These are phyloP conservation scores for Ganaspis brasiliensis DNA, from an alignment of 2,888 invertebrate species.

Conservation along the genomic window DNA sequence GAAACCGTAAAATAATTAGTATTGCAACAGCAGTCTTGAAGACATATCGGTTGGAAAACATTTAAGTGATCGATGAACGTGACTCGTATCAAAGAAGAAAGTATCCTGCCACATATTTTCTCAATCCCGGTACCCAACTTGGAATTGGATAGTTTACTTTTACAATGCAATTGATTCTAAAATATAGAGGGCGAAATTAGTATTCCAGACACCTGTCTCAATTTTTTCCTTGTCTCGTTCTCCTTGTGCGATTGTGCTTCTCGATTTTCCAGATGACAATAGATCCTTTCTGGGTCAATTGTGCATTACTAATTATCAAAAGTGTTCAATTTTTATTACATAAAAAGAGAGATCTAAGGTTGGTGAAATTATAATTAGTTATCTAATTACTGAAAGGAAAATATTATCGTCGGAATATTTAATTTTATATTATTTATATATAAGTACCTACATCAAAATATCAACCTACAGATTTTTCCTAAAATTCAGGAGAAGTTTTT, in stretches of 20 bases:
- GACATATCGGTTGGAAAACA: slow-evolving; percentile 27
- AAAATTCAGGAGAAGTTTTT: too few species aligned
- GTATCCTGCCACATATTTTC: slow-evolving; percentile 28
- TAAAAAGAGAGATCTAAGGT: too few species aligned
- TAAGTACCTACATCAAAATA: too few species aligned
- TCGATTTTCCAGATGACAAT: slow-evolving; percentile 17
- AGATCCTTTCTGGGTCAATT: slow-evolving; percentile 26
- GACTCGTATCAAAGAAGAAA: slow-evolving; percentile 43
- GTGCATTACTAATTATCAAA: too few species aligned
- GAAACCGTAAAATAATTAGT: slow-evolving; percentile 29
- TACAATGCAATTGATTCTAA: slow-evolving; percentile 32
- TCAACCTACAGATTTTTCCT: too few species aligned
- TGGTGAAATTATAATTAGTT: too few species aligned
- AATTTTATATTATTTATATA: too few species aligned
- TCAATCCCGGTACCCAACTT: slow-evolving; percentile 27
- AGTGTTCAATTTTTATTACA: too few species aligned
- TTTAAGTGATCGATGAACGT: slow-evolving; percentile 33
- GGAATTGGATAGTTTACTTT: slow-evolving; percentile 28
- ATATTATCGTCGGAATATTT: too few species aligned
- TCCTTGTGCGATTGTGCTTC: slow-evolving; percentile 13
- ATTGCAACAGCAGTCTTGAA: slow-evolving; percentile 26
- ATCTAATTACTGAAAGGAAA: too few species aligned
- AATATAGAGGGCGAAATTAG: slow-evolving; percentile 31
- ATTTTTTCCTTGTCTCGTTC: slow-evolving; percentile 17
- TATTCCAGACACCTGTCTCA: neutral